Percentiles rank a stretch among this genome's conserved stretches.
Evolutionary conservation across 1,140 invertebrate species (phyloP).

Genomic region (Papilio dardanus): DNA sequence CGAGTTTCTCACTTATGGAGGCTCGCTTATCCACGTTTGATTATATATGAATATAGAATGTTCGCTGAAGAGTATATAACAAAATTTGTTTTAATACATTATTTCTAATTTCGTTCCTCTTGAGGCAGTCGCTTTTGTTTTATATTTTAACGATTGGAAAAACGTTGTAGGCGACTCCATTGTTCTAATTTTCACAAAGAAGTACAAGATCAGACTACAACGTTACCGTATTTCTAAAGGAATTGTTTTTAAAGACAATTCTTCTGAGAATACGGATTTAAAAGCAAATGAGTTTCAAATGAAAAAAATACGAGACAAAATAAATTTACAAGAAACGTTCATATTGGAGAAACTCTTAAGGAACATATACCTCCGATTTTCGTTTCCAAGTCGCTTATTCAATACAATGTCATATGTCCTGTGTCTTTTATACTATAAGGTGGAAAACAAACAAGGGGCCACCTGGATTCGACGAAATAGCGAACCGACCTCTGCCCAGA

Average conservation of each 20-base stretch:
- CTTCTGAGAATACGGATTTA: background rate
- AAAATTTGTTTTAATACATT: background rate
- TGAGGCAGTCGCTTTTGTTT: constrained; percentile 5
- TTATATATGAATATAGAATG: too few species aligned
- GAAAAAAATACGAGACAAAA: background rate
- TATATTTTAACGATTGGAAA: constrained; percentile 19
- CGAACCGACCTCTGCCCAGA: too few species aligned
- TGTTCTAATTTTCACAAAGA: constrained; percentile 12
- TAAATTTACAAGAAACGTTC: background rate
- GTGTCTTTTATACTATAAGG: too few species aligned
- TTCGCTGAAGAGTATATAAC: too few species aligned
- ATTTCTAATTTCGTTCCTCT: constrained; percentile 17
- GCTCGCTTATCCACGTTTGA: too few species aligned
- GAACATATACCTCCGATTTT: too few species aligned
- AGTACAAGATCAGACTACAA: constrained; percentile 14
- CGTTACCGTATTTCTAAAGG: constrained; percentile 22
- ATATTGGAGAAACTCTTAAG: too few species aligned
- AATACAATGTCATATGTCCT: too few species aligned
- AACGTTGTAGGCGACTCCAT: constrained; percentile 2
- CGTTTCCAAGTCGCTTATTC: too few species aligned
- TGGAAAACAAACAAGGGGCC: too few species aligned
- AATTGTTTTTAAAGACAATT: constrained; percentile 11
- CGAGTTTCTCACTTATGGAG: too few species aligned
- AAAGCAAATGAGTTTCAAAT: constrained; percentile 7
- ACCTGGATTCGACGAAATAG: too few species aligned